Evolutionary conservation across 1,140 invertebrate species (phyloP).

Genomic region (Notospermus geniculatus): DNA sequence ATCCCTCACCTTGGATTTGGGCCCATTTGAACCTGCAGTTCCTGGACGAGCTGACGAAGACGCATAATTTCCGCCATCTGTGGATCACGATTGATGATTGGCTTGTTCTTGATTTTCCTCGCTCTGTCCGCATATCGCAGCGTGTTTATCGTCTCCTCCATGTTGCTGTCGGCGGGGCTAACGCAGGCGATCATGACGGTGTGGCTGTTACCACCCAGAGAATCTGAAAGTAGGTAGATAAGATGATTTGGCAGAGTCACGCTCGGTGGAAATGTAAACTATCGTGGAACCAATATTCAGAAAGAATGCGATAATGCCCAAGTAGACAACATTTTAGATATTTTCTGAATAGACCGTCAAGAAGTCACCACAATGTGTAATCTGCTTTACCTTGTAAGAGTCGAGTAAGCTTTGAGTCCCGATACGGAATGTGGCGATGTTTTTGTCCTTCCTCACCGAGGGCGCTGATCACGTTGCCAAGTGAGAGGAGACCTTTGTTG

Average conservation of each 20-base stretch:
- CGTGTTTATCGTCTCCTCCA: conserved; percentile 86
- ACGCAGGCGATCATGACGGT: conserved; percentile 93
- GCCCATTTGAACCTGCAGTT: too few relatives aligned
- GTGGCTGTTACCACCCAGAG: conserved; percentile 84
- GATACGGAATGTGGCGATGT: conserved; percentile 72
- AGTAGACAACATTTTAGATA: too few relatives aligned
- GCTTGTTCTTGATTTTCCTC: conserved; percentile 88
- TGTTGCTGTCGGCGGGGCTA: conserved; percentile 85
- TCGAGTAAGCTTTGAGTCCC: conserved; percentile 86
- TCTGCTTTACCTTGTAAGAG: conserved; percentile 70
- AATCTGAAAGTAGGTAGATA: conserved; percentile 35
- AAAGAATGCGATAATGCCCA: too few relatives aligned
- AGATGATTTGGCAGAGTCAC: background rate
- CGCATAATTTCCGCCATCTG: conserved; percentile 57
- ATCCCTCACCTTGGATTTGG: too few relatives aligned
- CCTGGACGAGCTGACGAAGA: conserved; percentile 46
- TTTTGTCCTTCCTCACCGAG: conserved; percentile 78
- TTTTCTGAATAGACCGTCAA: too few relatives aligned
- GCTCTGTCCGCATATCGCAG: conserved; percentile 86
- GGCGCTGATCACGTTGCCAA: conserved; percentile 91
- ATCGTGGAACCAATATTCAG: background rate
- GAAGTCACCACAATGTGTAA: too few relatives aligned
- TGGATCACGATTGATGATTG: conserved; percentile 84
- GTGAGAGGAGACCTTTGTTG: conserved; percentile 82
- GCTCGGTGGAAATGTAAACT: background rate